Evolutionary conservation across 2,113 vertebrate species (phyloP).

Genomic region (Eulemur macaco): DNA sequence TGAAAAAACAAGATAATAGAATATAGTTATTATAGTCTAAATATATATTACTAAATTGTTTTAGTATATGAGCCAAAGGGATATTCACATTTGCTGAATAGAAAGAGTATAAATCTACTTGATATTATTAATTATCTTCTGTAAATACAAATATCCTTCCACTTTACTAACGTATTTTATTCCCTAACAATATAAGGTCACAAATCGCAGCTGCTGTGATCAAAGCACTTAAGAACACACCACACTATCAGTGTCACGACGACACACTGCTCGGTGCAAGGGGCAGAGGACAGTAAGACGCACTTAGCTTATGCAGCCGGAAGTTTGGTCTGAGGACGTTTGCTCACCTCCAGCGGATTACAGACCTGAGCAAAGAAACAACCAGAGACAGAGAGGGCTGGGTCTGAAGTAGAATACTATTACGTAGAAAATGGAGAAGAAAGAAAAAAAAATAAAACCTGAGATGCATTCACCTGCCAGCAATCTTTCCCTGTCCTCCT

Average conservation of each 20-base stretch:
- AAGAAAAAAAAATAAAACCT: too few relatives aligned
- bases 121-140: background rate
- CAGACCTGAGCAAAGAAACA: background rate
- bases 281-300: background rate
- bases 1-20: background rate
- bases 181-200: background rate
- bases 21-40: background rate
- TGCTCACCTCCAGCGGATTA: background rate
- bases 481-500: background rate
- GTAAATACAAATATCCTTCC: background rate
- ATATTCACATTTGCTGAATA: background rate
- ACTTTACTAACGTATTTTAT: background rate
- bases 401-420: background rate
- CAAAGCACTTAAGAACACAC: background rate
- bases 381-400: background rate
- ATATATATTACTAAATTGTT: background rate
- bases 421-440: background rate
- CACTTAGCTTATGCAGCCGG: background rate
- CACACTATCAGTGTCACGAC: background rate
- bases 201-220: background rate
- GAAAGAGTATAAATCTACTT: background rate
- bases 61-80: background rate
- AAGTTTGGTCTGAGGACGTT: background rate
- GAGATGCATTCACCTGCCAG: background rate
- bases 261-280: background rate